Percentiles rank a stretch among this genome's conserved stretches.
Conservation (phyloP, 2,797 vertebrate genomes). For the Tapera naevia region DNA sequence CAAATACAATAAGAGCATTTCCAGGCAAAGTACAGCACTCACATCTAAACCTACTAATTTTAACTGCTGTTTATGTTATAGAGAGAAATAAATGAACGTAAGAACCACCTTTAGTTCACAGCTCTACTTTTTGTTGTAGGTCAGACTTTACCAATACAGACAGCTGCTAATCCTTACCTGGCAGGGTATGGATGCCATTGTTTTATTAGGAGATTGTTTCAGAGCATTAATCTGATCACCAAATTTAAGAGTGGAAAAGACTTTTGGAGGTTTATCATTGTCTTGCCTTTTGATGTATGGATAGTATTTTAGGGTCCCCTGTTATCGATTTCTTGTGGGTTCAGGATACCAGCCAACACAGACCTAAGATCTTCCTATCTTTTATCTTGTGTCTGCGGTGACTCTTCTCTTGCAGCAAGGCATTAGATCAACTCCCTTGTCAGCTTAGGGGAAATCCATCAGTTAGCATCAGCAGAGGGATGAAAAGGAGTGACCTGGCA, state of each 20-base stretch:
- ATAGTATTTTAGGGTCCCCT: not conserved
- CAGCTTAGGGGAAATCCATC: conserved; percentile 62
- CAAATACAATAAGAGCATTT: not conserved
- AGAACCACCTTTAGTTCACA: not conserved
- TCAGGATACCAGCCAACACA: conserved; percentile 49
- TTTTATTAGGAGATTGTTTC: conserved; percentile 12
- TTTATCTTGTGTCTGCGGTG: conserved; percentile 41
- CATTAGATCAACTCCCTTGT: conserved; percentile 37
- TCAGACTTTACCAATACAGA: not conserved
- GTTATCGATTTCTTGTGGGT: conserved; percentile 54
- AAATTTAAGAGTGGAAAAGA: conserved; percentile 33
- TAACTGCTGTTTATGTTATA: not conserved
- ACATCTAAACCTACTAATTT: not conserved
- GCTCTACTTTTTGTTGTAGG: not conserved
- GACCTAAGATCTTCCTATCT: conserved; percentile 47
- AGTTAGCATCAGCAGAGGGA: conserved; percentile 59
- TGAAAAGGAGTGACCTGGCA: conserved; percentile 60
- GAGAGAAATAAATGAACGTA: not conserved
- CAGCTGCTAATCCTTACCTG: not conserved
- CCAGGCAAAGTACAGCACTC: not conserved
- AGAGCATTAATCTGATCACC: not conserved
- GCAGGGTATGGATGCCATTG: not conserved
- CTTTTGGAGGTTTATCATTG: conserved; percentile 49
- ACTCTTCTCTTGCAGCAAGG: conserved; percentile 30
- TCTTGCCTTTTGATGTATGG: conserved; percentile 13